Evolutionary conservation across 1,140 invertebrate genomes (phyloP).

Genomic region (Aphaenogaster floridana): DNA sequence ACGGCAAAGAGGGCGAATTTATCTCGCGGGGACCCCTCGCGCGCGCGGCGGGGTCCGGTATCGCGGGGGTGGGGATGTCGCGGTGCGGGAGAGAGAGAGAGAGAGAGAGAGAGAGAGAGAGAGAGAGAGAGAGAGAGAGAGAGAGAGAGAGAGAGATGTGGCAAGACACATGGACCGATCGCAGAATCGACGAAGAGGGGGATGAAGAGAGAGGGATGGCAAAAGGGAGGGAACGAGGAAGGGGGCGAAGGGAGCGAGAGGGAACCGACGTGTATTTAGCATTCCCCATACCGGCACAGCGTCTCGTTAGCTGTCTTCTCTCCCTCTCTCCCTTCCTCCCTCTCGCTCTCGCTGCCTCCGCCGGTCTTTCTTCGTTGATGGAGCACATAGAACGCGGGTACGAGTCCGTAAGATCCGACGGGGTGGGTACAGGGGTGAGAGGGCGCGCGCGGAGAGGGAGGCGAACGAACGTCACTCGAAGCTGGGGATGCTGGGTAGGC

Average conservation of each 20-base stretch:
- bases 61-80: slow-evolving; percentile 5
- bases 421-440: slow-evolving; percentile 67
- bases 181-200: slow-evolving; percentile 28
- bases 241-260: slow-evolving; percentile 30
- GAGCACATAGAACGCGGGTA: slow-evolving; percentile 64
- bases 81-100: not conserved
- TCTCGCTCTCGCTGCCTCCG: not conserved
- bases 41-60: slow-evolving; percentile 16
- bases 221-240: slow-evolving; percentile 5
- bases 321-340: slow-evolving; percentile 16
- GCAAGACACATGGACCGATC: slow-evolving; percentile 40
- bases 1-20: slow-evolving; percentile 55
- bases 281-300: slow-evolving; percentile 77
- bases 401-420: slow-evolving; percentile 68
- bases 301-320: slow-evolving; percentile 82
- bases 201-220: slow-evolving; percentile 1
- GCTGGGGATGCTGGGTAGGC: slow-evolving; percentile 80
- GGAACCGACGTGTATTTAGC: slow-evolving; percentile 81
- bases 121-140: slow-evolving; percentile 13
- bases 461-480: slow-evolving; percentile 64
- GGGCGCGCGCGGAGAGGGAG: slow-evolving; percentile 62
- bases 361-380: slow-evolving; percentile 49
- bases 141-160: slow-evolving; percentile 36
- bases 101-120: slow-evolving; percentile 16
- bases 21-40: slow-evolving; percentile 45